phyloP scores from a whole-genome alignment of 2,113 vertebrate species.

The Tachysurus fulvidraco region DNA sequence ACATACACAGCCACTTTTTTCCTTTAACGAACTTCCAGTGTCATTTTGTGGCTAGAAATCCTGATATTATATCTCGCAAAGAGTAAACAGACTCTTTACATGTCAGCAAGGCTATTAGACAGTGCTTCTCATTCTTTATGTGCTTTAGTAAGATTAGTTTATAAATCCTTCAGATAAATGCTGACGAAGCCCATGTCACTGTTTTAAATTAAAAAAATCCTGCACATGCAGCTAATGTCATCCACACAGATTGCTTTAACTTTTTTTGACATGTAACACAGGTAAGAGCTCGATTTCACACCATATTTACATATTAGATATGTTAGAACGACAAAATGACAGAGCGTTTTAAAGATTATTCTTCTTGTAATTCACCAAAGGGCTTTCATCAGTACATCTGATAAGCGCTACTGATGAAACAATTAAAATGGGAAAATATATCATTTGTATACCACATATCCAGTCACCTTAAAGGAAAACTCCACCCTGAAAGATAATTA shows the following conservation, averaged over 20 bases:
- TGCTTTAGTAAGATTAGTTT: neutral
- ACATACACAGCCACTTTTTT: constrained; percentile 6
- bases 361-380: neutral
- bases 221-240: neutral
- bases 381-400: neutral
- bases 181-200: neutral
- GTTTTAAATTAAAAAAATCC: neutral
- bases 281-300: neutral
- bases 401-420: no score
- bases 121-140: neutral
- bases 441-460: no score
- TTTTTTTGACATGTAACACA: neutral
- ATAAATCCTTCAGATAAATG: neutral
- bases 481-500: no score
- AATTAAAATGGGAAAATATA: no score
- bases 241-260: neutral
- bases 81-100: neutral
- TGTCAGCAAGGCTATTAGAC: neutral
- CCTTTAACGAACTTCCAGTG: constrained; percentile 17
- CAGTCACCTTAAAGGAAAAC: no score
- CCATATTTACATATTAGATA: no score
- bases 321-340: neutral
- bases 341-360: neutral
- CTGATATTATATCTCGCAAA: neutral
- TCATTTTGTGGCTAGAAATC: neutral